These are phyloP conservation scores for Tenthredo scrophulariae DNA, from an alignment of 2,888 invertebrate species.

Conservation along the genomic window DNA sequence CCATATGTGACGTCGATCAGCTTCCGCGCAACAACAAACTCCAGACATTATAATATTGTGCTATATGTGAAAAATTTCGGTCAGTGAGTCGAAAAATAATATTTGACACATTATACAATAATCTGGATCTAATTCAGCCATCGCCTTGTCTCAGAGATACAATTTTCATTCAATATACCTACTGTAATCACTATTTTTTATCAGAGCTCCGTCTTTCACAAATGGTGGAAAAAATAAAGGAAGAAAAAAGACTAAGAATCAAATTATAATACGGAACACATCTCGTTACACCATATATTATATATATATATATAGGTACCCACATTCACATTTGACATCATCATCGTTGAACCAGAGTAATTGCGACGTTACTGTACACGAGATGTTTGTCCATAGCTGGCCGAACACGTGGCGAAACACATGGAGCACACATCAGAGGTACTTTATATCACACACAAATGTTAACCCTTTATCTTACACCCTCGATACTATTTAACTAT, in stretches of 20 bases:
- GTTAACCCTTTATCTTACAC: constrained; percentile 23
- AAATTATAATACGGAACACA: not conserved
- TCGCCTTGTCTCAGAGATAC: not conserved
- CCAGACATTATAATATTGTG: not conserved
- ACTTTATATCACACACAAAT: constrained; percentile 57
- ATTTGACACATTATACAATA: not conserved
- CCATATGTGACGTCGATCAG: constrained; percentile 65
- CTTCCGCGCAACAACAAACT: constrained; percentile 52
- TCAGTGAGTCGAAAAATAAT: not conserved
- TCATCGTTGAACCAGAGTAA: not conserved
- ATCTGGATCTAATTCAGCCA: not conserved
- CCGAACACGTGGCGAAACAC: constrained; percentile 75
- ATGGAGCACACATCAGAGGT: constrained; percentile 74
- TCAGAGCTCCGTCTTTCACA: not conserved
- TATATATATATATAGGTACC: not conserved
- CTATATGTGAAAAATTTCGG: not conserved
- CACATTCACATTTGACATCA: constrained; percentile 24
- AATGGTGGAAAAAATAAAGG: not conserved
- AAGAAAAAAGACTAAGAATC: not conserved
- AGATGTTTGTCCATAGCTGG: constrained; percentile 74
- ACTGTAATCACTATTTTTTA: not conserved
- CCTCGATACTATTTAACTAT: constrained; percentile 16
- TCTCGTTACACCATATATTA: not conserved
- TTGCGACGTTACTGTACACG: constrained; percentile 68
- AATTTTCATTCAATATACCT: not conserved